phyloP scores from a whole-genome alignment of 1,140 invertebrate genomes.

The Tetranychus cinnabarinus region DNA sequence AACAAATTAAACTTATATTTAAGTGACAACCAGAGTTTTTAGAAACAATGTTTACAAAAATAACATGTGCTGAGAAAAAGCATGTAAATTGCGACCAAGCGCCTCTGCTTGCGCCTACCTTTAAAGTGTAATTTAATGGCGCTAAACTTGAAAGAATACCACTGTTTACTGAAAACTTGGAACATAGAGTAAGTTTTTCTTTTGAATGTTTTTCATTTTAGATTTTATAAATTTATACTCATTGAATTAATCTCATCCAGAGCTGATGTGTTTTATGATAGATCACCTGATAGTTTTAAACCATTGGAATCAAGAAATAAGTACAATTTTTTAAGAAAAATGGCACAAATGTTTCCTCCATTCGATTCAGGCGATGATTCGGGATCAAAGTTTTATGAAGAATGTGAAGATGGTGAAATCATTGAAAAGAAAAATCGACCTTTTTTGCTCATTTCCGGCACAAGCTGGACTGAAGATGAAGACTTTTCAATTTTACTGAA shows the following conservation, averaged over 20 bases:
- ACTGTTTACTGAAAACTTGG: slow-evolving; percentile 41
- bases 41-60: too few species aligned
- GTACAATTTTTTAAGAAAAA: slow-evolving; percentile 47
- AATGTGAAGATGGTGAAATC: neutral
- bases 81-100: too few species aligned
- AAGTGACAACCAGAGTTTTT: too few species aligned
- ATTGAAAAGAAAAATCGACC: slow-evolving; percentile 32
- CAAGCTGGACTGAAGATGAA: slow-evolving; percentile 98
- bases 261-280: slow-evolving; percentile 61
- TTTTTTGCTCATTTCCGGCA: slow-evolving; percentile 73
- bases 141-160: too few species aligned
- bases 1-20: too few species aligned
- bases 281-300: slow-evolving; percentile 50
- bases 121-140: too few species aligned
- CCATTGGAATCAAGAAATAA: slow-evolving; percentile 42
- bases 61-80: too few species aligned
- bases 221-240: slow-evolving; percentile 7
- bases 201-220: neutral
- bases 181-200: slow-evolving; percentile 33
- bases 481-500: slow-evolving; percentile 72
- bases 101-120: too few species aligned
- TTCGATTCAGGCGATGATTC: neutral
- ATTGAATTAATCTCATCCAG: slow-evolving; percentile 25
- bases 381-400: slow-evolving; percentile 1
- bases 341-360: slow-evolving; percentile 31